phyloP scores from a whole-genome alignment of 2,888 invertebrate species.

The Ferdinandea cuprea region DNA sequence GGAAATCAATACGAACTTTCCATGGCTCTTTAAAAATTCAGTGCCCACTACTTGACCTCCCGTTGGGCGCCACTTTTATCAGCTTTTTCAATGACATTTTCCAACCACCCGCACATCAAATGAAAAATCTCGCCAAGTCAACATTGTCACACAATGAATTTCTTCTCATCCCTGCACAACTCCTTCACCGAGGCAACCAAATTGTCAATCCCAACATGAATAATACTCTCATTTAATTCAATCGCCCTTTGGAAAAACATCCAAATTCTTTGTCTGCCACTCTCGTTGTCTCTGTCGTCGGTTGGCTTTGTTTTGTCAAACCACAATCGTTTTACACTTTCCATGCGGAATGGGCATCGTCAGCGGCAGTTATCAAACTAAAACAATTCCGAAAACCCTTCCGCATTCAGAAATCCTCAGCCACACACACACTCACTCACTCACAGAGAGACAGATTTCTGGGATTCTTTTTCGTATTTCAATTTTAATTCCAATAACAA shows the following conservation, averaged over 20 bases:
- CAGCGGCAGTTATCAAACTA: slow-evolving; percentile 31
- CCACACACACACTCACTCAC: slow-evolving; percentile 9
- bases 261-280: slow-evolving; percentile 23
- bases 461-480: slow-evolving; percentile 42
- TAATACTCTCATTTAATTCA: slow-evolving; percentile 28
- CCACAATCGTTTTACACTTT: slow-evolving; percentile 25
- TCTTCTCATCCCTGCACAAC: neutral
- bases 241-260: slow-evolving; percentile 26
- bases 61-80: slow-evolving; percentile 12
- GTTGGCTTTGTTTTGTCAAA: neutral
- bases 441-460: slow-evolving; percentile 17
- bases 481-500: slow-evolving; percentile 53
- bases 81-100: neutral
- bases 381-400: slow-evolving; percentile 34
- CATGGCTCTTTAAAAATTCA: neutral
- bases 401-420: no score
- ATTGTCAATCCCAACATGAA: slow-evolving; percentile 21
- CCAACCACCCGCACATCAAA: neutral
- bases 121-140: neutral
- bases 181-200: neutral
- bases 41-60: neutral
- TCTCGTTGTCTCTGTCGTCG: neutral
- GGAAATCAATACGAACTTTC: no score
- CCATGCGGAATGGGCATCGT: slow-evolving; percentile 1
- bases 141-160: neutral